Conservation (phyloP, 2,797 vertebrate species). For the Botia almorhae region DNA sequence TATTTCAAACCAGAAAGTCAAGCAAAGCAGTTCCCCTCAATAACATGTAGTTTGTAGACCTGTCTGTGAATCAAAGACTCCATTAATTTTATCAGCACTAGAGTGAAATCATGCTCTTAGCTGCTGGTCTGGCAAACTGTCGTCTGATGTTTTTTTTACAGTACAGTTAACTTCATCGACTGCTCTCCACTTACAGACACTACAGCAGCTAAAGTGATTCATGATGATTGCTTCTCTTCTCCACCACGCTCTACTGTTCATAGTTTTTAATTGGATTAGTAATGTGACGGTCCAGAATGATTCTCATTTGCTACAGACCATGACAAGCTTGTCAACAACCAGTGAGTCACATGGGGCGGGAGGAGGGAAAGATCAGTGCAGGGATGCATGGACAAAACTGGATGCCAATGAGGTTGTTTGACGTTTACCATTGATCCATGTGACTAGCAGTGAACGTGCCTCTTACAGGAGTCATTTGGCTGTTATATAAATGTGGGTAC, state of each 20-base stretch:
- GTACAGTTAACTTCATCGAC: conserved; percentile 58
- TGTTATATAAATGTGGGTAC: too few species aligned
- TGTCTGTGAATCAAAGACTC: conserved; percentile 30
- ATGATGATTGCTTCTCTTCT: conserved; percentile 76
- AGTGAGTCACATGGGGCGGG: conserved; percentile 66
- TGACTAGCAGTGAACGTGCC: conserved; percentile 8
- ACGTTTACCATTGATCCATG: conserved; percentile 74
- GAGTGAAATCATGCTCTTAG: conserved; percentile 3
- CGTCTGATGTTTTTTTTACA: conserved; percentile 36
- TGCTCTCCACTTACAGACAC: conserved; percentile 63
- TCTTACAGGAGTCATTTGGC: conserved; percentile 9
- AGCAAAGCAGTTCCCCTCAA: not conserved
- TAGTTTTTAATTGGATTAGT: conserved; percentile 74
- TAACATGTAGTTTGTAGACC: not conserved
- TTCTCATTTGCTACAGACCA: conserved; percentile 69
- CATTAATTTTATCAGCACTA: conserved; percentile 16
- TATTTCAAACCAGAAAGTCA: not conserved
- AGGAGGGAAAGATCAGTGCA: conserved; percentile 24
- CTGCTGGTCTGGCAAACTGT: conserved; percentile 26
- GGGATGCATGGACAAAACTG: not conserved
- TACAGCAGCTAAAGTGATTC: conserved; percentile 73
- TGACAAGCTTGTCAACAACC: conserved; percentile 67
- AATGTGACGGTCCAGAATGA: conserved; percentile 66
- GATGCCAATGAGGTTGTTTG: conserved; percentile 65
- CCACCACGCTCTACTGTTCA: conserved; percentile 72